These are phyloP conservation scores for Gymnocephalus cernua DNA, from an alignment of 2,113 vertebrate species.

Conservation along the genomic window DNA sequence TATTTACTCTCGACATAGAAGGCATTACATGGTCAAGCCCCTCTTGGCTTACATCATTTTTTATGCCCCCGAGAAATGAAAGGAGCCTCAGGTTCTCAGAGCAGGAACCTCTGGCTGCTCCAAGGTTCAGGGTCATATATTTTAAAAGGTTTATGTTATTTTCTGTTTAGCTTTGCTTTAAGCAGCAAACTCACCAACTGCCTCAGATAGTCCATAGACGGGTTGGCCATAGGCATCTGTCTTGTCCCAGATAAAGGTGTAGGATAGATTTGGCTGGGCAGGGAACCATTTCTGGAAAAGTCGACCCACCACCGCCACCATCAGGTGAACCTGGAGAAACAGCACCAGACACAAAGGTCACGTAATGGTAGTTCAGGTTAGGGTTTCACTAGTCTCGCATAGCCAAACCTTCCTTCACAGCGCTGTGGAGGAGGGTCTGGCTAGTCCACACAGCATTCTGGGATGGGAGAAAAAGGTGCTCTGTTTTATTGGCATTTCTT, in stretches of 20 bases:
- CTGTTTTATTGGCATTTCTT: too few relatives aligned
- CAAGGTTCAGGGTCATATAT: not conserved
- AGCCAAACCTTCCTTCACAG: too few relatives aligned
- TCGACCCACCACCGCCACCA: conserved; percentile 97
- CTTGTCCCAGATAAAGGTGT: conserved; percentile 99
- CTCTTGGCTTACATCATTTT: not conserved
- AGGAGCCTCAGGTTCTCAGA: not conserved
- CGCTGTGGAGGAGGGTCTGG: too few relatives aligned
- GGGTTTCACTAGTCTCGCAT: not conserved
- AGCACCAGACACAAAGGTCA: not conserved
- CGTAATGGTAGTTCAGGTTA: not conserved
- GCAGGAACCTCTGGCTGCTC: not conserved
- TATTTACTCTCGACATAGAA: not conserved
- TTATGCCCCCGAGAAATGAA: not conserved
- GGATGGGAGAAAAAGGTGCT: too few relatives aligned
- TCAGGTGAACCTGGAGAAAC: conserved; percentile 89
- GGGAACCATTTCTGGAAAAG: conserved; percentile 99
- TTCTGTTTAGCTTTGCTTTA: not conserved
- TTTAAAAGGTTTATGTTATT: not conserved
- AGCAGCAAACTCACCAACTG: conserved; percentile 89
- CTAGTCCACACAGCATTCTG: too few relatives aligned
- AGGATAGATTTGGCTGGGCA: conserved; percentile 95
- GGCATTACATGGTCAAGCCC: not conserved
- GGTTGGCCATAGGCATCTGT: conserved; percentile 97
- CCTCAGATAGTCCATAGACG: conserved; percentile 95